Conservation (phyloP, 2,797 vertebrate genomes). For the Peromyscus attwateri region DNA sequence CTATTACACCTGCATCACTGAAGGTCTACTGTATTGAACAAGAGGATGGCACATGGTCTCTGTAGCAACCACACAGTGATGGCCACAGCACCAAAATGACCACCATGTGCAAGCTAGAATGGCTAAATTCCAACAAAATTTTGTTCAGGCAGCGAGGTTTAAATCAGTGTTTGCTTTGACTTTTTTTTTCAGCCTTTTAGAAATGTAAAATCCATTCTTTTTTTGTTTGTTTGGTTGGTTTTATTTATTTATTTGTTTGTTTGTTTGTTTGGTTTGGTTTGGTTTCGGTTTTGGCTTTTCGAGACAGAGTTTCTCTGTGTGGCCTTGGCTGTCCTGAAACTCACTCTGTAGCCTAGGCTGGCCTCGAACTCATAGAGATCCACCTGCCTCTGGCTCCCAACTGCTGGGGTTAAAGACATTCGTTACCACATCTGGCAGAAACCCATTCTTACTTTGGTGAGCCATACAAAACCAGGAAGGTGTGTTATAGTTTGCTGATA, state of each 20-base stretch:
- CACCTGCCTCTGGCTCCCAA: neutral
- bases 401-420: neutral
- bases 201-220: neutral
- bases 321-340: neutral
- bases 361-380: neutral
- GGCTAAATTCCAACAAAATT: neutral
- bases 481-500: no score
- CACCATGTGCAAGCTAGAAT: neutral
- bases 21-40: fast-evolving
- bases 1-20: fast-evolving
- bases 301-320: neutral
- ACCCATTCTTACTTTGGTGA: neutral
- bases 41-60: no score
- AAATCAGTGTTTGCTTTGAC: neutral
- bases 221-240: no score
- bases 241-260: no score
- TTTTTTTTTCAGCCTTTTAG: neutral
- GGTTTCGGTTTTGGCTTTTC: no score
- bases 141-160: neutral
- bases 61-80: fast-evolving
- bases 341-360: neutral
- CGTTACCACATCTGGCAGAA: neutral
- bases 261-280: no score
- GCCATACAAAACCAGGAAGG: neutral
- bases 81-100: fast-evolving